Percentiles rank a stretch among this genome's conserved stretches.
Evolutionary conservation across 2,888 invertebrate species (phyloP).

Genomic region (Netelia inedita): DNA sequence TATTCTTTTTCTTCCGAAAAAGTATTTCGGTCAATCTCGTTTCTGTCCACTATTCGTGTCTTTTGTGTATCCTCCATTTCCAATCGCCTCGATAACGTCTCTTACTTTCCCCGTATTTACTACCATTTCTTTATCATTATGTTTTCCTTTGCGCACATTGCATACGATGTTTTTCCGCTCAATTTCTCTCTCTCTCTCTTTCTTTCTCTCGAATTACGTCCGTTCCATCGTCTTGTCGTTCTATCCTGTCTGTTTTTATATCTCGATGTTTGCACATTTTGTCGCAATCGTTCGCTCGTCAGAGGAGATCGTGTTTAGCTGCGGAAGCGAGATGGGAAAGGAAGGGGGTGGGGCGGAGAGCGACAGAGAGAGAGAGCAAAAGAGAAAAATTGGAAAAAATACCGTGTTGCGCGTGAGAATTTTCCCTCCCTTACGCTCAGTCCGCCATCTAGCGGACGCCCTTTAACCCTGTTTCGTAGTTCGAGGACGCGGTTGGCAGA

Average conservation of each 20-base stretch:
- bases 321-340: background rate
- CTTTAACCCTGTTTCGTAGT: background rate
- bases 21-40: background rate
- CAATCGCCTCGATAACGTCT: background rate
- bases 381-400: slow-evolving; percentile 25
- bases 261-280: background rate
- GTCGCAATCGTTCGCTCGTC: background rate
- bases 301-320: background rate
- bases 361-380: slow-evolving; percentile 31
- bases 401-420: background rate
- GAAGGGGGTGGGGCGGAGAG: background rate
- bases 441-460: background rate
- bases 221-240: background rate
- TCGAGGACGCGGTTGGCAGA: background rate
- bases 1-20: slow-evolving; percentile 8
- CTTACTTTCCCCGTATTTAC: slow-evolving; percentile 17
- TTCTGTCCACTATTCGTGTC: slow-evolving; percentile 1
- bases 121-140: slow-evolving; percentile 12
- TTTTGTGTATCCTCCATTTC: background rate
- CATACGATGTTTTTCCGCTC: slow-evolving; percentile 23
- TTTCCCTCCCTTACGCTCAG: background rate
- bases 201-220: background rate
- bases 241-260: background rate
- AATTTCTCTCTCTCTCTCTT: slow-evolving; percentile 10
- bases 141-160: slow-evolving; percentile 22